These are phyloP conservation scores for Agrochola lota DNA, from an alignment of 2,888 invertebrate genomes.

Conservation along the genomic window DNA sequence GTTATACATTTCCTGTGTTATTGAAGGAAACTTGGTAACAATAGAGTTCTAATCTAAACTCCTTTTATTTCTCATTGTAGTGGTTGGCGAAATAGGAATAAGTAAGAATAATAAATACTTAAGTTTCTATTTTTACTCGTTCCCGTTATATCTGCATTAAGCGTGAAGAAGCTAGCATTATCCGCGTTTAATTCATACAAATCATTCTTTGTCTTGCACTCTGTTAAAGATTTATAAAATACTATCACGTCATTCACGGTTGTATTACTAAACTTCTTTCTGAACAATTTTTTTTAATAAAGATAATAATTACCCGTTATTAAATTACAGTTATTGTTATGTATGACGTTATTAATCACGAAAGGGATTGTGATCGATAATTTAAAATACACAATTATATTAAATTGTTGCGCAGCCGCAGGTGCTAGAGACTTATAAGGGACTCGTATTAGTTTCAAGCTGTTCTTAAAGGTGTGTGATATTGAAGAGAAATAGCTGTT, in stretches of 20 bases:
- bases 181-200: constrained; percentile 48
- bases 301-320: constrained; percentile 17
- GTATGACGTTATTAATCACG: constrained; percentile 9
- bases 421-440: constrained; percentile 4
- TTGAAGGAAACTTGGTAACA: background rate
- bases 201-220: constrained; percentile 45
- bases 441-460: background rate
- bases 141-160: constrained; percentile 47
- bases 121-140: constrained; percentile 33
- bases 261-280: constrained; percentile 33
- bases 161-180: constrained; percentile 51
- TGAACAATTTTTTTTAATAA: constrained; percentile 20
- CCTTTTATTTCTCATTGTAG: constrained; percentile 5
- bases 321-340: constrained; percentile 19
- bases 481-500: constrained; percentile 13
- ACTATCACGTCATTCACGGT: constrained; percentile 56
- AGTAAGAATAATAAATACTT: constrained; percentile 21
- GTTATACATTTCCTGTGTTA: background rate
- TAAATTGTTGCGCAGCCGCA: constrained; percentile 15
- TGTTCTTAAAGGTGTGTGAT: constrained; percentile 26
- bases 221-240: constrained; percentile 58
- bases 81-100: constrained; percentile 7
- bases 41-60: background rate
- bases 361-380: constrained; percentile 17
- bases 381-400: constrained; percentile 10